These are phyloP conservation scores for Tachuris rubrigastra DNA, from an alignment of 2,113 vertebrate species.

Conservation along the genomic window DNA sequence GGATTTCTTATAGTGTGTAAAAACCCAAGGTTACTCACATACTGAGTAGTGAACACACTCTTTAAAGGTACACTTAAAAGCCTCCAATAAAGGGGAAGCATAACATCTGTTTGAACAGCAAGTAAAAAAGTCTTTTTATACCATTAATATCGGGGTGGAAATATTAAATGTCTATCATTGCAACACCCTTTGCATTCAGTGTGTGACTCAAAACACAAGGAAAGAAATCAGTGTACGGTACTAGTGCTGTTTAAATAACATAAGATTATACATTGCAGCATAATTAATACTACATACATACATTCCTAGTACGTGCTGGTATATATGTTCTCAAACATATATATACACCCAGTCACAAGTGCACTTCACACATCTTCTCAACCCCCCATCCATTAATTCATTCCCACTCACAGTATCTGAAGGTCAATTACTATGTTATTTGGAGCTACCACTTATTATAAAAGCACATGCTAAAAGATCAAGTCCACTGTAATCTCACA, in stretches of 20 bases:
- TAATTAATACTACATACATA: slow-evolving; percentile 80
- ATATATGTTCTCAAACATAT: slow-evolving; percentile 71
- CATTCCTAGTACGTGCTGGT: slow-evolving; percentile 77
- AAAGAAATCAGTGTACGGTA: slow-evolving; percentile 83
- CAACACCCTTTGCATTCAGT: slow-evolving; percentile 78
- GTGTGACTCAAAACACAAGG: slow-evolving; percentile 77
- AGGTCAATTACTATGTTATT: slow-evolving; percentile 80
- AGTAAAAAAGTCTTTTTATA: slow-evolving; percentile 61
- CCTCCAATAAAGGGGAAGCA: slow-evolving; percentile 53
- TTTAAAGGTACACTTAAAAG: slow-evolving; percentile 45
- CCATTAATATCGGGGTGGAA: slow-evolving; percentile 51
- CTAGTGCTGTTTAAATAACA: slow-evolving; percentile 88
- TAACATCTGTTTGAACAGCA: slow-evolving; percentile 62
- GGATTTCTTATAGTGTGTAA: slow-evolving; percentile 47
- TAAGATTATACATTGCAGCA: slow-evolving; percentile 81
- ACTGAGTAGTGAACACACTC: slow-evolving; percentile 39
- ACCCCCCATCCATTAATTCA: slow-evolving; percentile 57
- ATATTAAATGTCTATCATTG: slow-evolving; percentile 70
- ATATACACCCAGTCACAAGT: not conserved
- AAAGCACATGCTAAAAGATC: slow-evolving; percentile 82
- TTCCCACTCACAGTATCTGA: slow-evolving; percentile 82
- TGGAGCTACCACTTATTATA: slow-evolving; percentile 76
- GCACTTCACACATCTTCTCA: slow-evolving; percentile 19
- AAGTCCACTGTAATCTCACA: slow-evolving; percentile 78
- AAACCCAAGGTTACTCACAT: not conserved